Evolutionary conservation across 1,140 invertebrate genomes (phyloP), one percentile per base, ranked within the genome.

Genomic region (Bombus cullumanus): DNA sequence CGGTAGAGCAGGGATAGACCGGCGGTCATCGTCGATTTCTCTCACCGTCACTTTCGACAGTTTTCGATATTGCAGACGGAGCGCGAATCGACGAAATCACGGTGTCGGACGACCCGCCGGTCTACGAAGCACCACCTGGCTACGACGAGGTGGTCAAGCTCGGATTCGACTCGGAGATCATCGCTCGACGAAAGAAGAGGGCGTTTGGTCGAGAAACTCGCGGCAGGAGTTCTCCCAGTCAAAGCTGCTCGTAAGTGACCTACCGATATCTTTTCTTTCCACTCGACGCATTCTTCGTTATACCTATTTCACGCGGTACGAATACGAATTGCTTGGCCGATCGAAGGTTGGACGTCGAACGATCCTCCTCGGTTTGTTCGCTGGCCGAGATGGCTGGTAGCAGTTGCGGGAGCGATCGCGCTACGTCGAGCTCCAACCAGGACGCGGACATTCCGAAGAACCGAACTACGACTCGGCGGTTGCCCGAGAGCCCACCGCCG

Each of bases 131-230:
- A 13, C 97, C 97, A 1, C 97, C 97, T 0, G 96, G 97, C 79
- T 97, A 97, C 86, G 96, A 97, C 47, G 97, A 97, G 77, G 96
- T 97, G 13, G 96, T 97, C 22, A 97, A 97, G 89, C 86, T 96
- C 22, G 95, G 94, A 5, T 88, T 94, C 34, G 93, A 95, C 39
- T 89, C 90, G 76, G 93, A 94, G 71, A 77, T 62, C 8, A 41
- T 85, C 22, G 79, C 79, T 41, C 75, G 87, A 47, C 93, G 90
- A 72, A 93, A 91, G 28, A 87, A 87, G 53, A 92, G 83, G 76
- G 88, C 83, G 1, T 43, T 83, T 2, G 66, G 69, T 1, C 80
- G 81, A 0, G 89, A 88, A 13, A 5, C 87, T 0, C 78, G 91
- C 3, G 92, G 84, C 34, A 90, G 93, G 81, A 94, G 85, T 77